Base-by-base conservation (phyloP, 2,888 invertebrate species). In the Ecliptopera silaceata region DNA sequence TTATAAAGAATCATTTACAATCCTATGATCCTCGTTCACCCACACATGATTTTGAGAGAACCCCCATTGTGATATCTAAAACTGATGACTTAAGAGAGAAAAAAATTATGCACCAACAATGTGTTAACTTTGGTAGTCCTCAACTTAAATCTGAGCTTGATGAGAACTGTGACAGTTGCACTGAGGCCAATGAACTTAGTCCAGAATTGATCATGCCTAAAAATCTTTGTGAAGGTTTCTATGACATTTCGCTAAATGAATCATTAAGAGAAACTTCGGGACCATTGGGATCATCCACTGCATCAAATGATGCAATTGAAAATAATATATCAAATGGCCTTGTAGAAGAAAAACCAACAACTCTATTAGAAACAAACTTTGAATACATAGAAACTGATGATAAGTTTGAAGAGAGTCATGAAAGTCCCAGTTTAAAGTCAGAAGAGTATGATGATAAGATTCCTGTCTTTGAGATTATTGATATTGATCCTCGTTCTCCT, bases 331-430 rank as follows among this genome's bases (percentile, higher is more conserved):
- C 74, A 32, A 75, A 70, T 62, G 72, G 63, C 62, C 71, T 74
- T 60, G 67, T 74, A 54, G 78, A 80, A 50, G 17, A 63, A 39
- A 90, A 90, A 59, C 85, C 88, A 39, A 82, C 82, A 18, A 84
- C 82, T 38, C 75, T 94, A 32, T 76, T 94, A 60, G 93, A 94
- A 82, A 94, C 94, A 15, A 93, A 93, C 77, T 91, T 94, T 80
- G 93, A 94, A 68, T 93, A 85, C 81, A 75, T 92, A 29, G 93
- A 93, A 74, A 64, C 44, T 38, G 63, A 65, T 66, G 77, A 82
- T 10, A 74, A 70, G 60, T 70, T 73, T 70, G 75, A 79, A 64
- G 79, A 81, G 44, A 80, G 69, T 64, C 44, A 42, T 57, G 47
- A 69, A 64, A 61, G 34, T 36, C 45, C 49, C 11, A 20, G 43